Evolutionary conservation across 2,797 vertebrate species (phyloP).

Genomic region (Salmo trutta): DNA sequence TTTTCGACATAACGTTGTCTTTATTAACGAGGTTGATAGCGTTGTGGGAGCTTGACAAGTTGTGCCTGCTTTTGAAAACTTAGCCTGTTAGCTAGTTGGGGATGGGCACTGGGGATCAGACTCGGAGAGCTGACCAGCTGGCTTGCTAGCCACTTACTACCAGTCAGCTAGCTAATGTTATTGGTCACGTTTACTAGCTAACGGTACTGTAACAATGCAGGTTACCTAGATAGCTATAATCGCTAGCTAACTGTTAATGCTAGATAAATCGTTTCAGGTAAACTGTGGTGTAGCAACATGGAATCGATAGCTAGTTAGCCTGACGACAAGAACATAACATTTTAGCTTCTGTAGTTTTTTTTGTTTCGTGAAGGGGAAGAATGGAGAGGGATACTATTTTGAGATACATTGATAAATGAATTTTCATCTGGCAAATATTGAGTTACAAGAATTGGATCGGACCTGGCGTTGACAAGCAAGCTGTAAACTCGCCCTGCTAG

Average conservation of each 20-base stretch:
- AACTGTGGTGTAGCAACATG: not conserved
- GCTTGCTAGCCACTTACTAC: not conserved
- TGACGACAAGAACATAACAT: not conserved
- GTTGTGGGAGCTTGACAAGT: no score
- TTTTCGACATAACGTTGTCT: no score
- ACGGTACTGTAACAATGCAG: no score
- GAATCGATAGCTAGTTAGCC: not conserved
- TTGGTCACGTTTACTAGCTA: not conserved
- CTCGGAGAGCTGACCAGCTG: no score
- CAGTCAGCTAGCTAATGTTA: not conserved
- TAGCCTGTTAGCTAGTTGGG: no score
- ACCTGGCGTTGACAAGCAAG: conserved; percentile 1
- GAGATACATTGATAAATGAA: not conserved
- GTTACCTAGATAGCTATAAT: no score
- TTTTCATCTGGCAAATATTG: not conserved
- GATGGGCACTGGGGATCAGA: no score
- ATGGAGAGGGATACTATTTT: not conserved
- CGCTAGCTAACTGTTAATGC: no score
- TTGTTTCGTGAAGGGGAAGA: not conserved
- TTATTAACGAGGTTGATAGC: no score
- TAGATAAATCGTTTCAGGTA: no score
- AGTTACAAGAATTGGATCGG: not conserved
- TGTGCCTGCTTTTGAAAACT: no score
- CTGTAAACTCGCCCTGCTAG: not conserved
- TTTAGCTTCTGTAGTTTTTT: not conserved